A percentile compares a stretch with the other conserved stretches of the same genome.
Conservation (phyloP, 2,113 vertebrate genomes). For the Benthochromis sp. region DNA sequence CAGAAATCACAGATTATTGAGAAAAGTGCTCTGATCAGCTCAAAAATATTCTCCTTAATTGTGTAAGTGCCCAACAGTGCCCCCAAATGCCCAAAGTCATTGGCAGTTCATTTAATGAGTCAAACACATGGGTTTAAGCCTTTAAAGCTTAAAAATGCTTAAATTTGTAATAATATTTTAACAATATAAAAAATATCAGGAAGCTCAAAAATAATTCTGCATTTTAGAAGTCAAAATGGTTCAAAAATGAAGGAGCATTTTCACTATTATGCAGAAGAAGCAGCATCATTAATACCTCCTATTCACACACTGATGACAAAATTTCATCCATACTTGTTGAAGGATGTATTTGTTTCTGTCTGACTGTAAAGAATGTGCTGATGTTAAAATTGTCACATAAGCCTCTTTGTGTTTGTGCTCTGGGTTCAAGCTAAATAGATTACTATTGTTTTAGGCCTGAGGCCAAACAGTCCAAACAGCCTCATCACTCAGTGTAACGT, state of each 20-base stretch:
- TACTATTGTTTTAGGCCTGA: not conserved
- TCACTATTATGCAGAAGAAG: not conserved
- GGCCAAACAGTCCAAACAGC: not conserved
- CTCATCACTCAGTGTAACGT: not conserved
- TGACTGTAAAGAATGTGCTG: constrained; percentile 44
- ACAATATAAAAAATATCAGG: not conserved
- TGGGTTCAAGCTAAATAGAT: constrained; percentile 10
- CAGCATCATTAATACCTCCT: not conserved
- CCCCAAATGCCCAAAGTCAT: not conserved
- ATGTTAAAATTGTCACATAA: constrained; percentile 10
- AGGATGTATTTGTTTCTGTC: not conserved
- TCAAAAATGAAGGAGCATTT: not conserved
- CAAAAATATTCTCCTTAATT: not conserved
- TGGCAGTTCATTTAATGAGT: fast-evolving
- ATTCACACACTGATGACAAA: not conserved
- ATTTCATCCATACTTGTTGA: not conserved
- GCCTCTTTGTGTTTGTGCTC: constrained; percentile 29
- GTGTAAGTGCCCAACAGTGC: not conserved
- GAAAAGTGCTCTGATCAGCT: not conserved
- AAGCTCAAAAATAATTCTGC: not conserved
- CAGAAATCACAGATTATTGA: not conserved
- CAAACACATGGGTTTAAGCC: not conserved
- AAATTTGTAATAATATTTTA: not conserved
- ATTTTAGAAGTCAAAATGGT: not conserved
- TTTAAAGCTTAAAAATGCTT: not conserved